These are phyloP conservation scores for Oxygymnocypris stewartii DNA, from an alignment of 2,113 vertebrate species.

Conservation along the genomic window DNA sequence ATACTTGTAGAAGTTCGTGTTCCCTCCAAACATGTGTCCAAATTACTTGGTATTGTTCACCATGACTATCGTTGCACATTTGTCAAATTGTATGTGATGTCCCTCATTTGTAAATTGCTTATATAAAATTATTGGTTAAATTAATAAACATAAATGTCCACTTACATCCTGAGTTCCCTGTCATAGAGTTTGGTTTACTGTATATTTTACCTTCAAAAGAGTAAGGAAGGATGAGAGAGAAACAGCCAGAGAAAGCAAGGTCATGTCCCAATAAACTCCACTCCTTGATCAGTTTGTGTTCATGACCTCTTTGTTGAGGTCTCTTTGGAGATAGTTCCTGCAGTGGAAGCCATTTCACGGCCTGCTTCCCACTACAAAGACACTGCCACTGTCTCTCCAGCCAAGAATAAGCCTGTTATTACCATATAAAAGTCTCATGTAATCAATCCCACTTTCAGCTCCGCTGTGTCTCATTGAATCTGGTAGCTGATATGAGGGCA, in stretches of 20 bases:
- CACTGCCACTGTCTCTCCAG: constrained; percentile 12
- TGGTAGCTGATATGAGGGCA: constrained; percentile 37
- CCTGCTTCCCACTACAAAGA: constrained; percentile 43
- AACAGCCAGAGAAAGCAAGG: background rate
- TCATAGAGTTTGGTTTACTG: background rate
- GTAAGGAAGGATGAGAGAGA: background rate
- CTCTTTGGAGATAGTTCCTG: constrained; percentile 9
- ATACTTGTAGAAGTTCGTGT: too few relatives aligned
- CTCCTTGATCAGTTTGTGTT: background rate
- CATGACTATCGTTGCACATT: too few relatives aligned
- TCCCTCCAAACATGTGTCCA: too few relatives aligned
- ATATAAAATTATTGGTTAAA: too few relatives aligned
- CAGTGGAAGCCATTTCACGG: constrained; percentile 28
- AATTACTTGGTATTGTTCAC: background rate
- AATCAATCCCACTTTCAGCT: constrained; percentile 41
- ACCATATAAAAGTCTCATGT: constrained; percentile 46
- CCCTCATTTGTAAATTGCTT: too few relatives aligned
- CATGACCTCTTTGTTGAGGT: constrained; percentile 27
- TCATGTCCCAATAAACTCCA: background rate
- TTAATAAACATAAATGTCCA: too few relatives aligned
- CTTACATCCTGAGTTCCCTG: background rate
- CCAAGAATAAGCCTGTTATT: constrained; percentile 53
- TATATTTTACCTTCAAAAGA: background rate
- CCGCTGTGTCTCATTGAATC: constrained; percentile 27
- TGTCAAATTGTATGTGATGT: too few relatives aligned